Evolutionary conservation across 2,113 vertebrate species (phyloP).

Genomic region (Myrmophylax atrothorax): DNA sequence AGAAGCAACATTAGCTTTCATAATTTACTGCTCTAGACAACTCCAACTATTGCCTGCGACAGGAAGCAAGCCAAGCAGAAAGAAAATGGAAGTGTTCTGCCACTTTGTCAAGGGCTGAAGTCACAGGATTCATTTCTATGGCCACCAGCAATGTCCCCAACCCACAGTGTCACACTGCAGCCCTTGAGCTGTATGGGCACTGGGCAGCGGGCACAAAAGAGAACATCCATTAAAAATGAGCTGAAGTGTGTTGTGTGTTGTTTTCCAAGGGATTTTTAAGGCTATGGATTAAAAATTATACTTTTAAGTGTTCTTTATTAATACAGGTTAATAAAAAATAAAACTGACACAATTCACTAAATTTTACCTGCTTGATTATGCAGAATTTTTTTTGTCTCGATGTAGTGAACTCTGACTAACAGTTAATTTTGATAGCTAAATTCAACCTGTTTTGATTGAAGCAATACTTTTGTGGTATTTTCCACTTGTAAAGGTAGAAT

Average conservation of each 20-base stretch:
- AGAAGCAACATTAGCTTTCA: conserved; percentile 24
- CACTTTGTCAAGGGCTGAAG: not conserved
- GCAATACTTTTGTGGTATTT: not conserved
- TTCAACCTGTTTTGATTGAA: not conserved
- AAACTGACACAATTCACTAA: not conserved
- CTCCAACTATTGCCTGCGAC: not conserved
- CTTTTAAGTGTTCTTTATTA: not conserved
- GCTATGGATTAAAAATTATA: not conserved
- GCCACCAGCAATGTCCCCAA: not conserved
- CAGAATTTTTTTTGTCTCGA: not conserved
- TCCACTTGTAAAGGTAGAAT: not conserved
- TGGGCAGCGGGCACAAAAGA: not conserved
- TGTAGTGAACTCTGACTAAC: not conserved
- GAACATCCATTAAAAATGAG: not conserved
- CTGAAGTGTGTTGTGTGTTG: not conserved
- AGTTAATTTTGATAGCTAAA: not conserved
- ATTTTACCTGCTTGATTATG: not conserved
- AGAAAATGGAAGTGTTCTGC: not conserved
- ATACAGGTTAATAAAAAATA: not conserved
- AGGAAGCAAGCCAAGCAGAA: conserved; percentile 38
- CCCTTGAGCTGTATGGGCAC: not conserved
- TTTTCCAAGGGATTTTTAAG: not conserved
- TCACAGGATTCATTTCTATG: not conserved
- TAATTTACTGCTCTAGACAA: conserved; percentile 22
- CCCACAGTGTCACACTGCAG: accelerated